phyloP scores from a whole-genome alignment of 2,113 vertebrate species.

The Myrmecobius fasciatus region DNA sequence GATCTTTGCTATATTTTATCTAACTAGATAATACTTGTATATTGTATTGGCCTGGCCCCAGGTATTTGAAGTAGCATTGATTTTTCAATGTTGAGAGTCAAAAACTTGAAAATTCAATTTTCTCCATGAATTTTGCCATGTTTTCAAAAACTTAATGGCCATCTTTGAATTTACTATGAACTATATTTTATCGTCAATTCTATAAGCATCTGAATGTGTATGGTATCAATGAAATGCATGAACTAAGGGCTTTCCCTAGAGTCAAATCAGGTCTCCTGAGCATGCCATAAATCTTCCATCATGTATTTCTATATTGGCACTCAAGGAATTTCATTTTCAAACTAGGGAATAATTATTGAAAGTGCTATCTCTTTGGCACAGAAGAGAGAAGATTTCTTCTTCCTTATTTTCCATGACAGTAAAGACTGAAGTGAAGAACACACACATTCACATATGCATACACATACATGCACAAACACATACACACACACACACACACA shows the following conservation, averaged over 20 bases:
- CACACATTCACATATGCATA: too few species aligned
- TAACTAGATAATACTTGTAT: not conserved
- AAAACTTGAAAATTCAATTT: conserved; percentile 25
- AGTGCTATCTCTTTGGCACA: not conserved
- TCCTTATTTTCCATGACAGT: not conserved
- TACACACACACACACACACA: too few species aligned
- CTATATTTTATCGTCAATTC: conserved; percentile 12
- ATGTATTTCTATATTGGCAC: not conserved
- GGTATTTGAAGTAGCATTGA: not conserved
- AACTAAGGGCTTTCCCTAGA: not conserved
- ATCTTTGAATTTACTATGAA: not conserved
- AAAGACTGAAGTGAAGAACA: not conserved
- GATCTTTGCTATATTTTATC: not conserved
- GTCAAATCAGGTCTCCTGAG: not conserved
- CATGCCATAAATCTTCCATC: not conserved
- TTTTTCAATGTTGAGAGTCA: conserved; percentile 13
- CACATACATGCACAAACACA: too few species aligned
- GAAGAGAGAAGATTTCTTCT: not conserved
- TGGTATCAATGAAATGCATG: conserved; percentile 22
- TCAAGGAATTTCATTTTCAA: not conserved
- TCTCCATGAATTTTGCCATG: conserved; percentile 31
- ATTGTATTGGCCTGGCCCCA: not conserved
- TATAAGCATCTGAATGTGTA: conserved; percentile 2
- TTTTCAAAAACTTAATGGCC: not conserved
- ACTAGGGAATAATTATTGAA: not conserved